Evolutionary conservation across 2,888 invertebrate species (phyloP).

Genomic region (Labia minor): DNA sequence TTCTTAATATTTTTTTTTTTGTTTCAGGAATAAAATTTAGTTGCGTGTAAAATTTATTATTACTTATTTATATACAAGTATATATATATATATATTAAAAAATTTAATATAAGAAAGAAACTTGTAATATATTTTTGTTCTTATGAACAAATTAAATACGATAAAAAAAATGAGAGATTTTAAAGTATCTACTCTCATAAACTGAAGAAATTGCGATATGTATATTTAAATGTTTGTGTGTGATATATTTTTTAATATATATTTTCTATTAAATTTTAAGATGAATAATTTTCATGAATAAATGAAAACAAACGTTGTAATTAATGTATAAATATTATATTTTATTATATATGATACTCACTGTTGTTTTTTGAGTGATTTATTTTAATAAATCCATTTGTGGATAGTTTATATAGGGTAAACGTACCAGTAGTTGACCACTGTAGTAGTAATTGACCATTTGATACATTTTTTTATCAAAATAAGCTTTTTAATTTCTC

Average conservation of each 20-base stretch:
- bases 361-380: not conserved
- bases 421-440: too few relatives aligned
- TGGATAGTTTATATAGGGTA: too few relatives aligned
- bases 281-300: not conserved
- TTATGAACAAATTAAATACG: not conserved
- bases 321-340: not conserved
- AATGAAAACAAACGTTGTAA: not conserved
- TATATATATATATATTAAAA: not conserved
- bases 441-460: too few relatives aligned
- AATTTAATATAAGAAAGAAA: not conserved
- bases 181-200: not conserved
- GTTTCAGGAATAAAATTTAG: constrained; percentile 59
- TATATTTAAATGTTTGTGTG: not conserved
- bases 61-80: not conserved
- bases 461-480: too few relatives aligned
- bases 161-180: too few relatives aligned
- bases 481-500: too few relatives aligned
- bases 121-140: not conserved
- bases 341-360: not conserved
- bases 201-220: not conserved
- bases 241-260: not conserved
- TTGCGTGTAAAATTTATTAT: constrained; percentile 48
- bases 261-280: not conserved
- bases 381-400: not conserved
- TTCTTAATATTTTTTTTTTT: constrained; percentile 27